phyloP scores from a whole-genome alignment of 2,113 vertebrate species.

The Amphiprion ocellaris region DNA sequence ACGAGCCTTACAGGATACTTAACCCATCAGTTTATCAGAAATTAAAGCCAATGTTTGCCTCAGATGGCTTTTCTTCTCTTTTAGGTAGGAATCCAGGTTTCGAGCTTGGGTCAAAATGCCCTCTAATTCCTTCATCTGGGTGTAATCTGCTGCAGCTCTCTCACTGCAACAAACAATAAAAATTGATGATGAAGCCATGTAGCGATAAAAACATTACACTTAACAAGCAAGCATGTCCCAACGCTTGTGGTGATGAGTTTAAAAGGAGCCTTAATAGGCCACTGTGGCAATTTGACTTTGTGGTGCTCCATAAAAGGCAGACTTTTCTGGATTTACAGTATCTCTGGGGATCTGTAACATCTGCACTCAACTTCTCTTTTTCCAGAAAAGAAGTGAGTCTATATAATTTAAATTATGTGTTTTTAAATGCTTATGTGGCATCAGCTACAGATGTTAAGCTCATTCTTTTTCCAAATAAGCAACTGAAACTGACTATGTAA shows the following conservation, averaged over 20 bases:
- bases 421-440: no score
- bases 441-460: no score
- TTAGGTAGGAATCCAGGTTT: constrained; percentile 74
- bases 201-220: not conserved
- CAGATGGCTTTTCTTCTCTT: constrained; percentile 80
- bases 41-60: constrained; percentile 72
- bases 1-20: not conserved
- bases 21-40: constrained; percentile 80
- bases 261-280: not conserved
- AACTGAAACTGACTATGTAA: not conserved
- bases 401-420: no score
- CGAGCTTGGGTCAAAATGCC: constrained; percentile 74
- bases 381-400: no score
- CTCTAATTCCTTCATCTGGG: constrained; percentile 78
- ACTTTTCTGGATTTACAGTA: no score
- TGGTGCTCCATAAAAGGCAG: no score
- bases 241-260: no score
- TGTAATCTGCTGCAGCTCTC: constrained; percentile 68
- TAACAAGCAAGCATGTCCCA: not conserved
- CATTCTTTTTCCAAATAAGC: no score
- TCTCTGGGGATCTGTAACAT: no score
- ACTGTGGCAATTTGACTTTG: no score
- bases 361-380: no score
- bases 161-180: constrained; percentile 66
- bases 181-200: not conserved